Base-by-base conservation (phyloP, 30 jellyfish, hydroid and myxozoan species). In the Sanderia malayensis region DNA sequence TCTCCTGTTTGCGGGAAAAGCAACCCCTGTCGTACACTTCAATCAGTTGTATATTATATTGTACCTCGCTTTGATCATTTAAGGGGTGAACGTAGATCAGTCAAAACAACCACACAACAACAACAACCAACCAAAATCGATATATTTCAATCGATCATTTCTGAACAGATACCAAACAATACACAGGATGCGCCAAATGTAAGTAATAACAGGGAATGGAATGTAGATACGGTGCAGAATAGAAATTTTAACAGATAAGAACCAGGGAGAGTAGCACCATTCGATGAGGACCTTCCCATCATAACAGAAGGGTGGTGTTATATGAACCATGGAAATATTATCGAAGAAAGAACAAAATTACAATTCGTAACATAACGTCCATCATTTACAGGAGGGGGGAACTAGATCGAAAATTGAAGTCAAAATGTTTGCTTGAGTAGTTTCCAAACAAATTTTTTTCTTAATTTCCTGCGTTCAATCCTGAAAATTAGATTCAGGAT, bases 221-320 rank as follows among this genome's bases (percentile, higher is more conserved):
- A 37, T 37, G 52, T 4, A 37, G 52, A 37, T 6, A 37, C 52
- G 13, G 52, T 37, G 52, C 52, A 37, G 13, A 37, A 37, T 37
- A 37, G 52, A 37, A 4, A 37, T 37, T 6, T 37, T 37, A 60
- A 11, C 72, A 60, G 72, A 25, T 6, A 21, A 61, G 33, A 20
- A 61, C 33, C 73, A 47, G 33, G 28, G 47, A 37, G n/a, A n/a
- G n/a, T n/a, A n/a, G 73, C 0, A 61, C 73, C 24, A 49, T 3
- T 61, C 28, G 73, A 61, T 4, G 73, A 61, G 52, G 52, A 61
- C 24, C 24, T 24, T 28, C 73, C 73, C 4, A 41, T 61, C 52
- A 61, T 61, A 29, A 29, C 73, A 61, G 24, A 49, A 19, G 73
- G 73, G 24, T 61, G 73, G 73, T 61, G 73, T 61, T 21, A 26